phyloP scores from a whole-genome alignment of 2,888 invertebrate genomes.

The Catonia carolina region DNA sequence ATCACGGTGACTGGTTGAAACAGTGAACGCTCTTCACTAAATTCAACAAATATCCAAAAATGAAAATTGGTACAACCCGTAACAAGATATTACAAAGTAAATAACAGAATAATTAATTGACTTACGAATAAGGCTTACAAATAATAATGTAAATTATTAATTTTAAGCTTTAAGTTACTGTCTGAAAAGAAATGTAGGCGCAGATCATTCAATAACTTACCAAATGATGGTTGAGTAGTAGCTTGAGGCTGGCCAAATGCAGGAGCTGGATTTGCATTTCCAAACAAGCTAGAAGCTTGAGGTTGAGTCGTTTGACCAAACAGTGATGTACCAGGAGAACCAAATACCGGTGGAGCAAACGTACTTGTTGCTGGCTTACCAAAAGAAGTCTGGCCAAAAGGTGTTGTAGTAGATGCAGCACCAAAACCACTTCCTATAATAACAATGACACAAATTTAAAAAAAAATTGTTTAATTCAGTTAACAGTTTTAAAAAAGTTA shows the following conservation, averaged over 20 bases:
- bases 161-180: background rate
- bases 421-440: slow-evolving; percentile 25
- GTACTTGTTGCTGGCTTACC: slow-evolving; percentile 50
- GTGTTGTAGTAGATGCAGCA: slow-evolving; percentile 39
- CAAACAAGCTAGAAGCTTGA: slow-evolving; percentile 50
- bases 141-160: background rate
- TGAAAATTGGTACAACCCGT: no score
- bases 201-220: slow-evolving; percentile 41
- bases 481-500: no score
- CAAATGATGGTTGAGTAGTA: slow-evolving; percentile 48
- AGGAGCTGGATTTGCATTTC: slow-evolving; percentile 52
- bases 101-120: no score
- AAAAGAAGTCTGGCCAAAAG: slow-evolving; percentile 49
- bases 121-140: no score
- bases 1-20: no score
- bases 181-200: no score
- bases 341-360: slow-evolving; percentile 56
- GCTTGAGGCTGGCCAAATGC: slow-evolving; percentile 59
- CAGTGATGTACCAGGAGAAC: slow-evolving; percentile 49
- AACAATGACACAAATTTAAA: no score
- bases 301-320: slow-evolving; percentile 43
- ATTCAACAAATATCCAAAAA: no score
- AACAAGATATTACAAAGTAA: no score
- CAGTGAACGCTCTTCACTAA: no score
- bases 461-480: no score